phyloP scores from a whole-genome alignment of 2,888 invertebrate species.

The Papilio demoleus region DNA sequence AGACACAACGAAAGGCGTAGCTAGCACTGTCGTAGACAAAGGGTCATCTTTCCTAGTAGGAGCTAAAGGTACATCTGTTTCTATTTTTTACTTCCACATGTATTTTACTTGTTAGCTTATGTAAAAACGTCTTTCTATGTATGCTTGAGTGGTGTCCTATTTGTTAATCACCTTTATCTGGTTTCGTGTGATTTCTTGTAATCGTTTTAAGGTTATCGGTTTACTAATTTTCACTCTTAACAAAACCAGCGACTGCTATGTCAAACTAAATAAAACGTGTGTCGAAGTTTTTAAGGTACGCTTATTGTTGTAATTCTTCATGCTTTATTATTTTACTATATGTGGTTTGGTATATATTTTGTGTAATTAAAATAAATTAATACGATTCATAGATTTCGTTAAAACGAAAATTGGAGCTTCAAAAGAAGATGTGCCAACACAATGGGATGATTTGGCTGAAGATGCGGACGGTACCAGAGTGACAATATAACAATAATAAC shows the following conservation, averaged over 20 bases:
- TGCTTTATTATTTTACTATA: too few species aligned
- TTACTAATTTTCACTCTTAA: too few species aligned
- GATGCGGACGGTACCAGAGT: slow-evolving; percentile 24
- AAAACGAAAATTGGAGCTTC: slow-evolving; percentile 23
- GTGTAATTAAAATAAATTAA: background rate
- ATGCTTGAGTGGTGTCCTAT: slow-evolving; percentile 8
- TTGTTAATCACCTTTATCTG: slow-evolving; percentile 42
- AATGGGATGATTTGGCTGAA: slow-evolving; percentile 20
- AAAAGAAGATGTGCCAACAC: slow-evolving; percentile 9
- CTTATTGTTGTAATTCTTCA: slow-evolving; percentile 24
- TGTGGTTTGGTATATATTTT: background rate
- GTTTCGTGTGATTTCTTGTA: slow-evolving; percentile 58
- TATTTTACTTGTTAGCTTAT: background rate
- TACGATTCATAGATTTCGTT: slow-evolving; percentile 29
- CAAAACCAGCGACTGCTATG: too few species aligned
- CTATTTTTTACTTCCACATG: background rate
- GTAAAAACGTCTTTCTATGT: slow-evolving; percentile 15
- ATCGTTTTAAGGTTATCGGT: too few species aligned
- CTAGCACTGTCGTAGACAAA: slow-evolving; percentile 72
- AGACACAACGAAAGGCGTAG: slow-evolving; percentile 73
- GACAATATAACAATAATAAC: slow-evolving; percentile 18
- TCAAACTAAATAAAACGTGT: slow-evolving; percentile 54
- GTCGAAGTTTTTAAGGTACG: slow-evolving; percentile 47
- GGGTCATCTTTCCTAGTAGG: slow-evolving; percentile 58
- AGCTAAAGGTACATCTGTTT: slow-evolving; percentile 51